Evolutionary conservation across 2,888 invertebrate species (phyloP), one percentile per base, ranked within the genome.

Genomic region (Drosophila histrio): DNA sequence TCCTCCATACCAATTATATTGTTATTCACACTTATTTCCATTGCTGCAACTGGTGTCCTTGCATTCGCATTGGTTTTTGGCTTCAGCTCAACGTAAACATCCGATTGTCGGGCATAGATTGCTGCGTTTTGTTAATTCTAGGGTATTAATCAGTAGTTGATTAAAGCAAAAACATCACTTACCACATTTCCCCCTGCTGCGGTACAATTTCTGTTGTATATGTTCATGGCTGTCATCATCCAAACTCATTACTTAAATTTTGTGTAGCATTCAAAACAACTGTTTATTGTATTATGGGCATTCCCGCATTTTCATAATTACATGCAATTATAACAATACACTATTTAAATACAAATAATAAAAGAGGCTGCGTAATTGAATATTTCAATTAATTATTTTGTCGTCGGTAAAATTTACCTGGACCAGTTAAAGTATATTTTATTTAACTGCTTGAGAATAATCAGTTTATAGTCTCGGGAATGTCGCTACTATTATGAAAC

Each of bases 1-100:
- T 94, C 90, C 0, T 50, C 60, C 43, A 79, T 64, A 30, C 49
- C 46, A 28, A 71, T 94, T 7, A 6, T 9, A 19, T n/a, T 49
- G 17, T 44, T 59, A 24, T 8, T 22, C 11, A 34, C 21, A 7
- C 8, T 22, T 13, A 43, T 47, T 11, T 30, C 46, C 64, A 43
- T 54, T 3, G 3, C 9, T 22, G 47, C 2, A 28, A 50, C 22
- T 43, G 59, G 4, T 44, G 56, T 26, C 22, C 36, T 32, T 17
- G 7, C n/a, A 21, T 44, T 36, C 4, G 7, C 17, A 24, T 3
- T 44, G 39, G 41, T 49, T 70, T 52, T 85, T 1, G 34, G 54
- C 39, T 89, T 89, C 6, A 74, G 50, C 43, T 79, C 74, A 11
- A 90, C 64, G 32, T 46, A 72, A 32, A 77, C 53, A 39, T 89